A percentile compares a stretch with the other conserved stretches of the same genome.
Evolutionary conservation across 35 echinoderm and acorn worm genomes (phyloP).

Genomic region (Eucidaris tribuloides): DNA sequence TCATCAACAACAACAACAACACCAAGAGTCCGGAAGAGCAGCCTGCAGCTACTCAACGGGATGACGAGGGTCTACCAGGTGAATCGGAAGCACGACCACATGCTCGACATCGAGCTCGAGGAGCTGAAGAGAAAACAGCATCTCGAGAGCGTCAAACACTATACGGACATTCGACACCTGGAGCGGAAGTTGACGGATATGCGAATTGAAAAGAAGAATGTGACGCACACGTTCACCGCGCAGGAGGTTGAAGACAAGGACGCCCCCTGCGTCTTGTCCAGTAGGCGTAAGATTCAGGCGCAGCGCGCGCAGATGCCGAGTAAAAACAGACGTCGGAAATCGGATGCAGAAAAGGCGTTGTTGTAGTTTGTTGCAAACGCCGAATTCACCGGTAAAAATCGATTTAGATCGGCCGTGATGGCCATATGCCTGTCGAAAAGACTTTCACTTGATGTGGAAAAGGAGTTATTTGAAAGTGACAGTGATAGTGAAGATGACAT

Average conservation of each 20-base stretch:
- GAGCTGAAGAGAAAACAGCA: not conserved
- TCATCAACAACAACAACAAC: too few relatives aligned
- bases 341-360: too few relatives aligned
- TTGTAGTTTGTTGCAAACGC: not conserved
- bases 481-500: too few relatives aligned
- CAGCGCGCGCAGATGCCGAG: conserved; percentile 9
- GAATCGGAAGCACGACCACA: too few relatives aligned
- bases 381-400: conserved; percentile 4
- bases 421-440: conserved; percentile 7
- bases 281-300: not conserved
- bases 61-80: too few relatives aligned
- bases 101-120: not conserved
- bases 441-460: too few relatives aligned
- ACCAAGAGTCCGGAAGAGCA: too few relatives aligned
- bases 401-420: conserved; percentile 10
- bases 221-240: conserved; percentile 20
- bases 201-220: not conserved
- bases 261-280: not conserved
- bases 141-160: not conserved
- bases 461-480: too few relatives aligned
- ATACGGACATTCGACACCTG: not conserved
- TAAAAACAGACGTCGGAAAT: too few relatives aligned
- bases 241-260: not conserved
- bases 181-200: not conserved
- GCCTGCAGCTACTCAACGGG: too few relatives aligned